These are phyloP conservation scores for Ochotona princeps DNA, from an alignment of 2,113 vertebrate genomes.

Conservation along the genomic window DNA sequence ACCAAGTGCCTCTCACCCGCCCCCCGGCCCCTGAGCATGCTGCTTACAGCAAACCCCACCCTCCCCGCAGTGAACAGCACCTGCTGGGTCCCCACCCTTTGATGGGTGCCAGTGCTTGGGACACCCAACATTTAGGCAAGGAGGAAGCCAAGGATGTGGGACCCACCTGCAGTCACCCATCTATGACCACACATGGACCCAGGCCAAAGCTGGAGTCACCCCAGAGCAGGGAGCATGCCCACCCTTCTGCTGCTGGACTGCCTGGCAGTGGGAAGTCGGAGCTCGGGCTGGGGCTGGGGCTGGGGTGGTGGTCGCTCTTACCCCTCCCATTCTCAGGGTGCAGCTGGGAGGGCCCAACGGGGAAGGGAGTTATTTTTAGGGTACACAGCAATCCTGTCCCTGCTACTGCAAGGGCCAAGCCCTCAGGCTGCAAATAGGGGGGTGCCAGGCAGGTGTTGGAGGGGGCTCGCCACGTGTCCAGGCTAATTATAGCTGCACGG, in stretches of 20 bases:
- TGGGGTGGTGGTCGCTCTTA: neutral
- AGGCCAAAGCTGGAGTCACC: neutral
- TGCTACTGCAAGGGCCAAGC: neutral
- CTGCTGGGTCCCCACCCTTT: neutral
- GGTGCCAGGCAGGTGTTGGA: neutral
- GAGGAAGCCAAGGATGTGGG: neutral
- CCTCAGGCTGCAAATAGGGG: neutral
- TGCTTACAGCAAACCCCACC: neutral
- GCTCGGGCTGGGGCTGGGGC: neutral
- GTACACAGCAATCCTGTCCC: neutral
- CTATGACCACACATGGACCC: neutral
- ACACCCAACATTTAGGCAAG: neutral
- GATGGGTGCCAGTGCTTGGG: neutral
- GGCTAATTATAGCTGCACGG: constrained; percentile 76
- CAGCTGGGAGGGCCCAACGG: neutral
- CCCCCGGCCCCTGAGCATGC: neutral
- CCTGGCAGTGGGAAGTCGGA: accelerated
- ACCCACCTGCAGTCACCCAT: neutral
- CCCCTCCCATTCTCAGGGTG: accelerated
- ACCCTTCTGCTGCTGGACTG: too few species aligned
- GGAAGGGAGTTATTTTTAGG: constrained; percentile 73
- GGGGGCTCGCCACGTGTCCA: constrained; percentile 60
- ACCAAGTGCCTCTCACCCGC: neutral
- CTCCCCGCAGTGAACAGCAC: neutral
- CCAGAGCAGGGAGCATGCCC: neutral